Base-by-base conservation (phyloP, 2,797 vertebrate species). In the Sphaeramia orbicularis region DNA sequence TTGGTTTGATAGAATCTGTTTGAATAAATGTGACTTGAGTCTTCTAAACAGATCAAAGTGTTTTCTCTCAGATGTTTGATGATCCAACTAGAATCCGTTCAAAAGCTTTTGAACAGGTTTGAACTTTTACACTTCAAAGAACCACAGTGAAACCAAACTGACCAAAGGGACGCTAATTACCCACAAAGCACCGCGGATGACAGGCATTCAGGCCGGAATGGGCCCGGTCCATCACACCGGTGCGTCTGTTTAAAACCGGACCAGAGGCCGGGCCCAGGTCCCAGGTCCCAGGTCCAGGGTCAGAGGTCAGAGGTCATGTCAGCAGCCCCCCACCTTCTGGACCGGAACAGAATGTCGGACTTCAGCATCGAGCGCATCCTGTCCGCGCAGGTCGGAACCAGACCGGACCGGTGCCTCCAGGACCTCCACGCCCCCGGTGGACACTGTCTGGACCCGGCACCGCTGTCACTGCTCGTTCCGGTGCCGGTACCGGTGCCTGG, bases 291-390 rank as follows among this genome's bases (percentile, higher is more conserved):
- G n/a, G n/a, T n/a, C n/a, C n/a, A n/a, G n/a, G n/a, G 1, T 0
- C 16, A 8, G 7, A n/a, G 7, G 44, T 47, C 76, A 76, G 48
- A 69, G 43, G 21, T 48, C 69, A 32, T 18, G 10, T 9, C 6
- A 43, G 13, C 42, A 38, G 10, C 19, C 16, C 0, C 1, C 21
- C 12, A 0, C 1, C 56, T 5, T 56, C 93, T 94, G 92, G 79
- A 84, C 24, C 35, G 52, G 21, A 64, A 54, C 68, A 80, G 76
- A 56, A 53, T 84, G 66, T 85, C 90, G 1, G 86, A 92, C 90
- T 94, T 93, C 84, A 92, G 91, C 73, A 93, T 94, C 73, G 83
- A 91, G 58, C 86, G 87, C 74, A 93, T 94, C 73, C 77, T 94
- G 3, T 86, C 88, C 37, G 45, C 73, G 36, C 65, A 79, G 73